A percentile compares a stretch with the other conserved stretches of the same genome.
Conservation (phyloP, 2,797 vertebrate genomes). For the Labeo calbasu region DNA sequence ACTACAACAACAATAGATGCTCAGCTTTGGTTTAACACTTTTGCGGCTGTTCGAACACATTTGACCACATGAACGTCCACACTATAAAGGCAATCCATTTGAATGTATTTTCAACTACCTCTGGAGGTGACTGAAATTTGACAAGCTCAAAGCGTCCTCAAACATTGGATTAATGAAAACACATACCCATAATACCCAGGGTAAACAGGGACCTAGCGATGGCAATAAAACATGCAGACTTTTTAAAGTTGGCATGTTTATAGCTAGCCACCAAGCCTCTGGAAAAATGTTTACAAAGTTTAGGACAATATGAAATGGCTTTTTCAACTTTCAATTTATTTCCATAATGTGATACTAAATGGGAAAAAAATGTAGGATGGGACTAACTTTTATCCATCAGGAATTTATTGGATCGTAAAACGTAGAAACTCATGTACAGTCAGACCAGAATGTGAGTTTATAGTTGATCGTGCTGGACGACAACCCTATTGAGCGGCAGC, state of each 20-base stretch:
- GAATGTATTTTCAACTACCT: neutral
- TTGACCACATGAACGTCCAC: neutral
- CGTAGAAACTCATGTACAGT: neutral
- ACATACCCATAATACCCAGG: neutral
- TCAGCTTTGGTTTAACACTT: too few species aligned
- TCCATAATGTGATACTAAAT: neutral
- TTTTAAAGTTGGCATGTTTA: neutral
- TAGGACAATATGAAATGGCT: neutral
- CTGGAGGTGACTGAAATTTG: neutral
- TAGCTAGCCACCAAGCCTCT: neutral
- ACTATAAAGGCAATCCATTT: neutral
- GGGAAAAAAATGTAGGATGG: neutral
- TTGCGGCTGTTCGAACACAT: too few species aligned
- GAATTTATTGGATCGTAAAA: neutral
- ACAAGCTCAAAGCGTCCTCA: neutral
- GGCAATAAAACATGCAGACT: neutral
- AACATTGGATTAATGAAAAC: neutral
- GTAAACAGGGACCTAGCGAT: neutral
- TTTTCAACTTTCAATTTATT: neutral
- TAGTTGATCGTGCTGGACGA: neutral
- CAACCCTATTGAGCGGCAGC: neutral
- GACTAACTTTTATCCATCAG: neutral
- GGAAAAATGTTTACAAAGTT: neutral
- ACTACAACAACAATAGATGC: too few species aligned
- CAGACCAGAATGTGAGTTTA: neutral